A percentile compares a stretch with the other conserved stretches of the same genome.
Evolutionary conservation across 1,140 invertebrate species (phyloP).

Genomic region (roundworm (Caenorhabditis elegans)): WBcel235 BX284605.5:9022501-9023000

Average conservation of each 20-base stretch:
- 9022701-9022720: background rate
- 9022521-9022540: background rate
- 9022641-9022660: background rate
- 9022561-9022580: background rate
- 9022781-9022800: background rate
- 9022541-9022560: background rate
- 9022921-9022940: background rate
- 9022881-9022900: background rate
- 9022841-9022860: background rate
- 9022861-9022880: conserved; percentile 6
- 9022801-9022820: background rate
- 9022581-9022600: background rate
- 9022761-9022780: background rate
- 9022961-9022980: background rate
- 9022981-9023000: background rate
- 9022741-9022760: background rate
- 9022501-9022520: background rate
- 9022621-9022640: background rate
- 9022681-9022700: background rate
- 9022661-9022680: too few relatives aligned
- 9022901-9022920: background rate
- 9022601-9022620: background rate
- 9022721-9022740: background rate
- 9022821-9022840: background rate
- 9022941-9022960: background rate